These are phyloP conservation scores for Eutolmus rufibarbis DNA, from an alignment of 2,888 invertebrate genomes.

Conservation along the genomic window DNA sequence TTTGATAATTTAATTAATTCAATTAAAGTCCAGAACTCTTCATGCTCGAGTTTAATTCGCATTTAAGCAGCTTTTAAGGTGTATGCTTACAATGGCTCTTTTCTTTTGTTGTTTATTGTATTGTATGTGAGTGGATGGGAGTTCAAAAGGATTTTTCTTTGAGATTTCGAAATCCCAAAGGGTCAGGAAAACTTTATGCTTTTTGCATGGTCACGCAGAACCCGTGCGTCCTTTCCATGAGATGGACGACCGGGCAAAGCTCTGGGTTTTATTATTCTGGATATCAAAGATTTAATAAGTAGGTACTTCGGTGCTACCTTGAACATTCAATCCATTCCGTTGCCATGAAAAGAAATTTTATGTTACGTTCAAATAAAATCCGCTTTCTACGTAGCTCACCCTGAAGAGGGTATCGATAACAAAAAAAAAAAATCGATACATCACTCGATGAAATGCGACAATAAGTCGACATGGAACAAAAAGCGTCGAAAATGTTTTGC, in stretches of 20 bases:
- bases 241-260: no score
- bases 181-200: not conserved
- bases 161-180: not conserved
- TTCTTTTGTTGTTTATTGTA: no score
- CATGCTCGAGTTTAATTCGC: no score
- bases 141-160: not conserved
- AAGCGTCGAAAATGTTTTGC: not conserved
- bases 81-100: no score
- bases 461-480: not conserved
- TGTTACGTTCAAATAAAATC: not conserved
- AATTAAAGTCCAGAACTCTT: no score
- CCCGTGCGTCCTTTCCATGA: not conserved
- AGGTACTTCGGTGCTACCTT: not conserved
- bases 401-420: not conserved
- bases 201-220: not conserved
- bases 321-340: not conserved
- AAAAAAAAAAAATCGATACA: not conserved
- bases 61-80: no score
- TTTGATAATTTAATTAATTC: no score
- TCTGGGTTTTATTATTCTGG: not conserved
- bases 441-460: not conserved
- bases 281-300: not conserved
- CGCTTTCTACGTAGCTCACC: not conserved
- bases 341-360: not conserved
- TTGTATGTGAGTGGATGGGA: not conserved